These are phyloP conservation scores for Hirtodrosophila trivittata DNA, from an alignment of 2,888 invertebrate genomes.

Conservation along the genomic window DNA sequence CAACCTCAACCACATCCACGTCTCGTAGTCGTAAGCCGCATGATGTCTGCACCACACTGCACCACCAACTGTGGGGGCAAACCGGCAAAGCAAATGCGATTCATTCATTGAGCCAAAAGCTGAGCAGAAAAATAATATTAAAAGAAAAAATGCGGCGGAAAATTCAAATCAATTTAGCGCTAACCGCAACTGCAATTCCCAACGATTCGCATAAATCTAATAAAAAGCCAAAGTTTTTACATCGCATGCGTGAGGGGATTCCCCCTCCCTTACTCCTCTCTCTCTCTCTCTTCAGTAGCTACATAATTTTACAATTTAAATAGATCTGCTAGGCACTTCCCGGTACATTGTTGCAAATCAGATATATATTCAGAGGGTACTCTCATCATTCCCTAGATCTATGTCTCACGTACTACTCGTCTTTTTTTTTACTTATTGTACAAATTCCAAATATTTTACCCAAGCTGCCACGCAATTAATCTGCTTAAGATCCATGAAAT, in stretches of 20 bases:
- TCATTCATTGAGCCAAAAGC: conserved; percentile 59
- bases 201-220: conserved; percentile 67
- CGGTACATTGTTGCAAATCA: conserved; percentile 42
- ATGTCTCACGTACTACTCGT: no score
- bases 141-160: conserved; percentile 52
- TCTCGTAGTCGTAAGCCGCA: conserved; percentile 30
- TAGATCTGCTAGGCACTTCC: conserved; percentile 34
- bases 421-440: no score
- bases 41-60: conserved; percentile 27
- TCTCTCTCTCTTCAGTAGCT: conserved; percentile 27
- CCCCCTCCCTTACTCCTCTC: neutral
- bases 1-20: no score
- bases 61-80: conserved; percentile 65
- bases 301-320: conserved; percentile 73
- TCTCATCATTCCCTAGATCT: conserved; percentile 15
- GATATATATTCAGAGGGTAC: no score
- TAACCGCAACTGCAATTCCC: conserved; percentile 54
- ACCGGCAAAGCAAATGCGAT: conserved; percentile 66
- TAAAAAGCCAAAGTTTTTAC: conserved; percentile 40
- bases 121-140: conserved; percentile 13
- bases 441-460: conserved; percentile 42
- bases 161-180: conserved; percentile 76
- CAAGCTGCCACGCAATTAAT: conserved; percentile 50
- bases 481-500: conserved; percentile 65
- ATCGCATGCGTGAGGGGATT: conserved; percentile 51